Evolutionary conservation across 2,113 vertebrate genomes (phyloP).

Genomic region (Fregata magnificens): DNA sequence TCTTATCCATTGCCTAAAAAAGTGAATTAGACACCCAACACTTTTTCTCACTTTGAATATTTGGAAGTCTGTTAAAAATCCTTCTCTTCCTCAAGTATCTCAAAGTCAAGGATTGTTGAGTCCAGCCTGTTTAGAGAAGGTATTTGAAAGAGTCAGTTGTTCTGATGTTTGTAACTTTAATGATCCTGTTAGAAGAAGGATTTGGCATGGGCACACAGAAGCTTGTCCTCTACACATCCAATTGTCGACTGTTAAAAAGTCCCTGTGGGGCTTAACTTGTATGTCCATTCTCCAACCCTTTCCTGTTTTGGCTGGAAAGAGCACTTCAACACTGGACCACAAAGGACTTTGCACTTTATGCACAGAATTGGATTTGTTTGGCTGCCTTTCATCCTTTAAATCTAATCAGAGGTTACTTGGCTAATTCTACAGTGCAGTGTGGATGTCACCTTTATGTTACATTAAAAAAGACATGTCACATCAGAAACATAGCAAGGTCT

Average conservation of each 20-base stretch:
- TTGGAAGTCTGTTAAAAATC: not conserved
- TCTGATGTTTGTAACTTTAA: not conserved
- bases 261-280: not conserved
- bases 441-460: not conserved
- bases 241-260: not conserved
- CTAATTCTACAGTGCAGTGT: not conserved
- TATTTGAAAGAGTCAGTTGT: not conserved
- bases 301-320: not conserved
- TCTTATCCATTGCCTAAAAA: not conserved
- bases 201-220: not conserved
- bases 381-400: not conserved
- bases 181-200: not conserved
- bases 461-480: not conserved
- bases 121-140: not conserved
- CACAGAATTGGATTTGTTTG: not conserved
- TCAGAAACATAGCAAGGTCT: not conserved
- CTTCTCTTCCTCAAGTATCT: not conserved
- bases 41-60: not conserved
- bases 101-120: not conserved
- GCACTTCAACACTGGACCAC: not conserved
- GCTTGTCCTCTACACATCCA: not conserved
- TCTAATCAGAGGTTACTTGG: not conserved
- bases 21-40: not conserved
- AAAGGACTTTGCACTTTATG: not conserved
- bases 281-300: not conserved